A percentile compares a stretch with the other conserved stretches of the same genome.
Conservation (phyloP, 2,888 invertebrate genomes). For the Rhorus exstirpatorius region DNA sequence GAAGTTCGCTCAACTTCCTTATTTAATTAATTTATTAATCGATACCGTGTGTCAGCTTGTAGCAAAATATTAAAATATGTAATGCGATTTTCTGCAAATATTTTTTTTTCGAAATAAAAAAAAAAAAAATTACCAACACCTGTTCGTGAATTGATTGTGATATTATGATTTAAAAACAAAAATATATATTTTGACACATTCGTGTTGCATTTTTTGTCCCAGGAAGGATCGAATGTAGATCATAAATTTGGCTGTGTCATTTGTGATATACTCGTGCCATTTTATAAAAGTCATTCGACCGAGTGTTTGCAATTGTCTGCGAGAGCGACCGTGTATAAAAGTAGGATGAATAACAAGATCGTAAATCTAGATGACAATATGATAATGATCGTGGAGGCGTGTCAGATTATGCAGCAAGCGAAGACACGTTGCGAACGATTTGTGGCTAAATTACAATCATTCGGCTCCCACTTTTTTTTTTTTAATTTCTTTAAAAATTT, state of each 20-base stretch:
- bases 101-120: too few species aligned
- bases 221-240: neutral
- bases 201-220: too few species aligned
- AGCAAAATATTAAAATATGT: too few species aligned
- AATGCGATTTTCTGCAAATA: too few species aligned
- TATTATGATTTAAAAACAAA: too few species aligned
- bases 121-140: too few species aligned
- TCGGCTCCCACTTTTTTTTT: neutral
- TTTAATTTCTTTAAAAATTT: neutral
- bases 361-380: conserved; percentile 48
- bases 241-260: neutral
- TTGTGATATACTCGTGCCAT: neutral
- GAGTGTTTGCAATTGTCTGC: neutral
- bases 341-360: conserved; percentile 38
- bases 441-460: neutral
- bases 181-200: too few species aligned
- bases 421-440: neutral
- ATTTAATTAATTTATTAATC: too few species aligned
- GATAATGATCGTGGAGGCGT: conserved; percentile 29
- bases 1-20: too few species aligned
- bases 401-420: neutral
- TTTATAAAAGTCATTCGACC: neutral
- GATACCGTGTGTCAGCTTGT: too few species aligned
- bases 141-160: too few species aligned
- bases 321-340: neutral